Evolutionary conservation across 1,140 invertebrate genomes (phyloP).

Genomic region (Drusus annulatus): DNA sequence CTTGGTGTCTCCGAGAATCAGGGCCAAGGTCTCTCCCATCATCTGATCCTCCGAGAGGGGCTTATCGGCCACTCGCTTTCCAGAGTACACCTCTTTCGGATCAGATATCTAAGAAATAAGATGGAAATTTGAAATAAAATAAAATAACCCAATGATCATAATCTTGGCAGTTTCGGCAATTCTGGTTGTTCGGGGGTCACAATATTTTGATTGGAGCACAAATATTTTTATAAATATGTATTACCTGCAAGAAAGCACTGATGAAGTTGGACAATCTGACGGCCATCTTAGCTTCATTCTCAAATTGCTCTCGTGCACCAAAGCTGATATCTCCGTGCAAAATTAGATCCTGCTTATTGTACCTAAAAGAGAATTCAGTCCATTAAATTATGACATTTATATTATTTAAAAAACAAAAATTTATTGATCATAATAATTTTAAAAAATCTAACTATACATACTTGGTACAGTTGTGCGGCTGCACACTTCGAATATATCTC

Average conservation of each 20-base stretch:
- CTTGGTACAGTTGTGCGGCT: conserved; percentile 80
- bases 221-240: not conserved
- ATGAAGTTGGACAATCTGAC: conserved; percentile 95
- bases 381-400: no score
- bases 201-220: not conserved
- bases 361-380: conserved; percentile 69
- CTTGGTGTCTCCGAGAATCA: conserved; percentile 91
- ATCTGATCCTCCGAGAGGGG: conserved; percentile 94
- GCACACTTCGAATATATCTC: conserved; percentile 84
- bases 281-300: conserved; percentile 96
- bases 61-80: conserved; percentile 89
- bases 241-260: conserved; percentile 91
- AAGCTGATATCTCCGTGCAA: conserved; percentile 88
- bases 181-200: no score
- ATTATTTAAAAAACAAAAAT: no score
- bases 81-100: conserved; percentile 94
- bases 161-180: no score
- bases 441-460: conserved; percentile 60
- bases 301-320: conserved; percentile 90
- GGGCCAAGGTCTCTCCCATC: conserved; percentile 92
- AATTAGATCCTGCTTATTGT: conserved; percentile 80
- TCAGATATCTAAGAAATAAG: conserved; percentile 81
- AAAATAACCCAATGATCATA: not conserved
- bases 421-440: no score
- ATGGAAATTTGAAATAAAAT: not conserved